Evolutionary conservation across 2,888 invertebrate genomes (phyloP).

Genomic region (Aphodius granarius): DNA sequence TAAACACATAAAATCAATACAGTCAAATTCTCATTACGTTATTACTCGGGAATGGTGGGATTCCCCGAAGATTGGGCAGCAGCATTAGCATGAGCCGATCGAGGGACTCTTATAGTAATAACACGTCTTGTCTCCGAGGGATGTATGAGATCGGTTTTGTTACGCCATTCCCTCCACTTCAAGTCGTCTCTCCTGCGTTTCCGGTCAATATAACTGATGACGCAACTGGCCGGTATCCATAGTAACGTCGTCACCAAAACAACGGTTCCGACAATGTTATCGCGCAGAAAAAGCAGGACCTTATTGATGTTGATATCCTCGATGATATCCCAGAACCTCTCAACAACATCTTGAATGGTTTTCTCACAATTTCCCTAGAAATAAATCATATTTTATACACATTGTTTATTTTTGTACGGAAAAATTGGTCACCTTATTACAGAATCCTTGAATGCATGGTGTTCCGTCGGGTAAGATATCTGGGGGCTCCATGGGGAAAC

Average conservation of each 20-base stretch:
- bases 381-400: too few relatives aligned
- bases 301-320: constrained; percentile 95
- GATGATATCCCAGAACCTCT: constrained; percentile 96
- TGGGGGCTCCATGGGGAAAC: constrained; percentile 84
- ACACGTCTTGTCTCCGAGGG: constrained; percentile 72
- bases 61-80: constrained; percentile 11
- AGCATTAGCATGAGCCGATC: constrained; percentile 26
- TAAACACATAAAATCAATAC: neutral
- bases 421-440: constrained; percentile 89
- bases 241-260: constrained; percentile 87
- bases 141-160: constrained; percentile 71
- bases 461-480: constrained; percentile 92
- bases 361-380: constrained; percentile 89
- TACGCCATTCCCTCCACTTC: constrained; percentile 72
- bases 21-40: neutral
- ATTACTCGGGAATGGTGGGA: constrained; percentile 21
- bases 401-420: too few relatives aligned
- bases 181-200: constrained; percentile 71
- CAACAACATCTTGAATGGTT: constrained; percentile 92
- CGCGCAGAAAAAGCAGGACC: constrained; percentile 83
- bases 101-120: constrained; percentile 62
- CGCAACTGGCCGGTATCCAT: constrained; percentile 94
- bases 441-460: constrained; percentile 95
- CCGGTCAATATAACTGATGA: constrained; percentile 82
- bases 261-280: constrained; percentile 93